phyloP scores from a whole-genome alignment of 2,113 vertebrate species.

The Labeo rohita region DNA sequence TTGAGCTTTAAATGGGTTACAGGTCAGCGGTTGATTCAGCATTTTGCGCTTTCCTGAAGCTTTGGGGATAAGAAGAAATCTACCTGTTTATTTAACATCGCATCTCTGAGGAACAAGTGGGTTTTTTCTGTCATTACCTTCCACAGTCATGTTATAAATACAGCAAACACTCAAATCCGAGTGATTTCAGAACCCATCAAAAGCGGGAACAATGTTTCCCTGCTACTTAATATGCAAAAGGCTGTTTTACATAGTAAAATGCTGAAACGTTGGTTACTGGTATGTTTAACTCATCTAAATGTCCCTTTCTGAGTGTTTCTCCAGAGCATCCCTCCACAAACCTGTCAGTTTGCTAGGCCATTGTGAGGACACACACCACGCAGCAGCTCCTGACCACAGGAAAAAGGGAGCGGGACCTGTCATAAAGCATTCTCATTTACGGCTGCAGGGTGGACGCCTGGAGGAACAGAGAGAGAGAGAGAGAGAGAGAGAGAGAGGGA shows the following conservation, averaged over 20 bases:
- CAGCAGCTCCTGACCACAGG: conserved; percentile 70
- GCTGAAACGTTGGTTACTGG: conserved; percentile 22
- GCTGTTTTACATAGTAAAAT: conserved; percentile 24
- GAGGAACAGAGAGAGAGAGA: conserved; percentile 25
- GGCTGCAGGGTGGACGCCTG: conserved; percentile 29
- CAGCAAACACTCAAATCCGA: neutral
- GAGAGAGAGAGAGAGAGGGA: neutral
- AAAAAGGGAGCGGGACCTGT: conserved; percentile 70
- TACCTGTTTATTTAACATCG: conserved; percentile 83
- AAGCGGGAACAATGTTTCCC: neutral
- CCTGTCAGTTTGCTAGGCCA: conserved; percentile 34
- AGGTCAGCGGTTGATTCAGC: conserved; percentile 90
- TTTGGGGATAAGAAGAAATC: conserved; percentile 85
- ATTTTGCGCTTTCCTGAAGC: conserved; percentile 80
- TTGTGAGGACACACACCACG: conserved; percentile 40
- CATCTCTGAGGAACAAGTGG: neutral
- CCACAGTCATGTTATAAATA: conserved; percentile 7
- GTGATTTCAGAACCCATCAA: neutral
- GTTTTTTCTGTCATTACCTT: conserved; percentile 8
- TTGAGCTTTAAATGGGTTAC: conserved; percentile 81
- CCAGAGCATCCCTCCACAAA: neutral
- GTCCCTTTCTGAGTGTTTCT: neutral
- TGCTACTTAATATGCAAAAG: conserved; percentile 10
- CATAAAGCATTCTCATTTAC: conserved; percentile 69
- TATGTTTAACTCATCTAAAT: conserved; percentile 37